Percentiles rank a stretch among this genome's conserved stretches.
Conservation (phyloP, 1,140 invertebrate genomes). For the Holcopasites calliopsidis region DNA sequence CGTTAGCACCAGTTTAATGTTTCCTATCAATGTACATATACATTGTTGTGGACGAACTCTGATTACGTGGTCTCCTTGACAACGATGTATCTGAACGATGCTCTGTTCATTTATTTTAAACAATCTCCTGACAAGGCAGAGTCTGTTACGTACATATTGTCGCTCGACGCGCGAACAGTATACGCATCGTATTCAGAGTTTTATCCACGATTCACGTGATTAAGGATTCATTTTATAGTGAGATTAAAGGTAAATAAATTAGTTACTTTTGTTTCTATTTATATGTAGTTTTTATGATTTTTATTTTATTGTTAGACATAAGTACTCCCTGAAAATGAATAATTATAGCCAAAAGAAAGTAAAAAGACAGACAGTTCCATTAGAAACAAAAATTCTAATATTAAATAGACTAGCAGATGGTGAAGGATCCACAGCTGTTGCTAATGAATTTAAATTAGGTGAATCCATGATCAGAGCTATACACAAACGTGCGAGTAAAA, state of each 20-base stretch:
- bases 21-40: conserved; percentile 10
- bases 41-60: no score
- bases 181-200: conserved; percentile 32
- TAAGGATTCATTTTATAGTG: conserved; percentile 39
- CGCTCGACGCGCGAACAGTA: conserved; percentile 15
- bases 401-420: conserved; percentile 41
- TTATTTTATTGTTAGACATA: conserved; percentile 39
- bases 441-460: conserved; percentile 49
- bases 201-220: conserved; percentile 32
- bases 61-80: no score
- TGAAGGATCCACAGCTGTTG: conserved; percentile 45
- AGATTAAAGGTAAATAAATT: conserved; percentile 39
- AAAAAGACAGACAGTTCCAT: conserved; percentile 37
- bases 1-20: conserved; percentile 1
- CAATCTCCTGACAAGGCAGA: background rate
- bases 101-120: conserved; percentile 24
- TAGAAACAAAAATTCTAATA: conserved; percentile 54
- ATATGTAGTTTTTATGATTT: conserved; percentile 36
- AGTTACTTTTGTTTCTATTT: conserved; percentile 33
- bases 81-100: no score
- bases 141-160: background rate
- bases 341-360: conserved; percentile 19
- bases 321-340: conserved; percentile 36
- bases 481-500: conserved; percentile 50
- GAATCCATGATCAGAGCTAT: conserved; percentile 53